Evolutionary conservation across 1,140 invertebrate species (phyloP).

Genomic region (Drosophila nannoptera): DNA sequence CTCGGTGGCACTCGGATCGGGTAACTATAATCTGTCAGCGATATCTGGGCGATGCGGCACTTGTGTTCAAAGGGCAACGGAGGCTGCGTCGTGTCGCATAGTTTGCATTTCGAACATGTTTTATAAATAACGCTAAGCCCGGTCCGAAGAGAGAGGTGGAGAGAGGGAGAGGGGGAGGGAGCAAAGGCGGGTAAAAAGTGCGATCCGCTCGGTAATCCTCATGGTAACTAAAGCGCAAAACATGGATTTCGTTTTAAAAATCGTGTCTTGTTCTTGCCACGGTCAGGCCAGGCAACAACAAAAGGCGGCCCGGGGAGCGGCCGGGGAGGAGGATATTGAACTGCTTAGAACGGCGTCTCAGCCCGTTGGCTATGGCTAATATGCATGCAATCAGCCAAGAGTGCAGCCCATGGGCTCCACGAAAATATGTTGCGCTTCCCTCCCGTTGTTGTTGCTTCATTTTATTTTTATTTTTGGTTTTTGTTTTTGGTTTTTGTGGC

Average conservation of each 20-base stretch:
- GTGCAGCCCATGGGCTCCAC: constrained; percentile 30
- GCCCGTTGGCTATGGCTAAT: constrained; percentile 66
- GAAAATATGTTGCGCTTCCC: constrained; percentile 63
- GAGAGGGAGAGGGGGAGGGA: not conserved
- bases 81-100: constrained; percentile 75
- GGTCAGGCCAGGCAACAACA: constrained; percentile 32
- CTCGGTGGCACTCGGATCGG: not conserved
- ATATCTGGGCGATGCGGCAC: constrained; percentile 61
- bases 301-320: constrained; percentile 53
- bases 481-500: constrained; percentile 23
- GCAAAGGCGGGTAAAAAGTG: constrained; percentile 45
- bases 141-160: constrained; percentile 31
- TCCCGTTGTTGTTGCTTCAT: not conserved
- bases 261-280: constrained; percentile 72
- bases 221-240: constrained; percentile 47
- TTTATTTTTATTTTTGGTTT: too few relatives aligned
- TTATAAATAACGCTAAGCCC: constrained; percentile 75
- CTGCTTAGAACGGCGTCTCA: constrained; percentile 56
- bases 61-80: constrained; percentile 71
- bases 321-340: constrained; percentile 21
- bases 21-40: constrained; percentile 56
- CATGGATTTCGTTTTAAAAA: constrained; percentile 77
- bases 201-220: constrained; percentile 54
- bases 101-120: constrained; percentile 74
- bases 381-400: constrained; percentile 64